Base-by-base conservation (phyloP, 2,113 vertebrate species). In the Xenopus laevis region DNA sequence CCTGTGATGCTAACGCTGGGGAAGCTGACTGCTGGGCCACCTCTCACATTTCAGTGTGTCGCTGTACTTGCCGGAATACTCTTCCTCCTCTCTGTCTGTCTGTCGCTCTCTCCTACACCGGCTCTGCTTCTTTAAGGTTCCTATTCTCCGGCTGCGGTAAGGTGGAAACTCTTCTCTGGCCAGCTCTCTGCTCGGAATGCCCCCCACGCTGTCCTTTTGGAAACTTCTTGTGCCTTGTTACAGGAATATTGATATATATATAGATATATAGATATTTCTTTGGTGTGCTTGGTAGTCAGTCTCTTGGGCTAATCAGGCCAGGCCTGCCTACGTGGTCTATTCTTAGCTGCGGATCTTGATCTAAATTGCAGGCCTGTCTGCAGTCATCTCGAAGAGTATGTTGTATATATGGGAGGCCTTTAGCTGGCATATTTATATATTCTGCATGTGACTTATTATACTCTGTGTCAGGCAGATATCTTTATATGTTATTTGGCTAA, bases 11-110 rank as follows among this genome's bases (percentile, higher is more conserved):
- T 78, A 40, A 15, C 59, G 40, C 81, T 87, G 85, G 87, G 84
- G 84, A 88, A 88, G 89, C 77, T 71, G 80, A 65, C 79, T 79
- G 79, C 77, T 10, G 79, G 81, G 78, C 75, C 64, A 78, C 85
- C 89, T 87, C 81, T 89, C 81, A 83, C 55, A 57, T 83, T 82
- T 83, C 62, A 69, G 79, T 68, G 60, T 70, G 63, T 52, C 18
- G 44, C 76, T 16, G 59, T 79, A 67, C 62, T 55, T 52, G 55
- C 15, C 18, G 60, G 76, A 61, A 47, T 1, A 21, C 69, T 74
- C 58, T 47, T 18, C 23, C 0, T 50, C 4, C 40, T 62, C 61
- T 21, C 23, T 33, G 33, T 40, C 33, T 40, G 6, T 40, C 33
- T 40, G 6, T 40, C 3, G 3, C 33, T 7, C 40, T 62, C 61